These are phyloP conservation scores for Gallinago stenura DNA, from an alignment of 2,797 vertebrate genomes.

Conservation along the genomic window DNA sequence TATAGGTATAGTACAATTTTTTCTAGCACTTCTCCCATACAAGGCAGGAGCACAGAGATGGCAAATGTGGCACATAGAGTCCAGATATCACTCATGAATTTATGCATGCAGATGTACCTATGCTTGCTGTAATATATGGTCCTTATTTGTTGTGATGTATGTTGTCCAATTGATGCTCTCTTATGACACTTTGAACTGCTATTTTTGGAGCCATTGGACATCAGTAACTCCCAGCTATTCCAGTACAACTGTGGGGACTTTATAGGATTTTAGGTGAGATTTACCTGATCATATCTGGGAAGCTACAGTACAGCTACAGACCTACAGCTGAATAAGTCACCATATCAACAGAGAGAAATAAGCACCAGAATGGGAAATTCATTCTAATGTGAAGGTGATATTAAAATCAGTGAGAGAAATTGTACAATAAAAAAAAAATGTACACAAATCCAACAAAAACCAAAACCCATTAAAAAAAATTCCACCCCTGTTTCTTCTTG, in stretches of 20 bases:
- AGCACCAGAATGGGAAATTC: neutral
- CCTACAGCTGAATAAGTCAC: neutral
- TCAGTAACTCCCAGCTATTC: neutral
- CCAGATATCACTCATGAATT: fast-evolving
- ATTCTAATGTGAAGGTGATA: neutral
- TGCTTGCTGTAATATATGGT: neutral
- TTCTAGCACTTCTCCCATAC: neutral
- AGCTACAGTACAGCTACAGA: neutral
- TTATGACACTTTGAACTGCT: neutral
- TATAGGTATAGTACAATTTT: neutral
- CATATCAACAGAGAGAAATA: neutral
- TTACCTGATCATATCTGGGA: neutral
- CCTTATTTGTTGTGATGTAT: neutral
- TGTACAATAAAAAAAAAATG: neutral
- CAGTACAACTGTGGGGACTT: neutral
- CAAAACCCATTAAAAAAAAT: neutral
- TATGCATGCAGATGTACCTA: neutral
- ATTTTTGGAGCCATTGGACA: neutral
- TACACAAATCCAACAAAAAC: neutral
- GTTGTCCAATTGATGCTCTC: neutral
- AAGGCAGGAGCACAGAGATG: fast-evolving
- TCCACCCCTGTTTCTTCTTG: neutral
- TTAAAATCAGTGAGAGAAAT: neutral
- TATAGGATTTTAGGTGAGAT: neutral
- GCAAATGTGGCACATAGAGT: neutral